Percentiles rank a stretch among this genome's conserved stretches.
phyloP scores from a whole-genome alignment of 2,888 invertebrate species.

The Catocala fraxini region DNA sequence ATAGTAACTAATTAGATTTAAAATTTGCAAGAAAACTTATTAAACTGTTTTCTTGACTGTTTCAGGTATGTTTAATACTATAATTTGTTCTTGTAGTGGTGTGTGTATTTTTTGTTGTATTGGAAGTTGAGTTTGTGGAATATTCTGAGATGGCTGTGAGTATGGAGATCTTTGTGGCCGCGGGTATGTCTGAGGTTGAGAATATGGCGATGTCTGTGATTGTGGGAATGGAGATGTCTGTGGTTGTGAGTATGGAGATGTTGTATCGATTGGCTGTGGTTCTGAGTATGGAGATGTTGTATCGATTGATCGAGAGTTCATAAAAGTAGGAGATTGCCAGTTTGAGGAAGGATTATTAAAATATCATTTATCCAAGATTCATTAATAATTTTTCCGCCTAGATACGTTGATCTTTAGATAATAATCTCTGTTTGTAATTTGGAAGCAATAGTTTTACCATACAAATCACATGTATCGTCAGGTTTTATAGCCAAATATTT shows the following conservation, averaged over 20 bases:
- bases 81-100: constrained; percentile 3
- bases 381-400: constrained; percentile 28
- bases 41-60: not conserved
- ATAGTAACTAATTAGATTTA: no score
- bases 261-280: no score
- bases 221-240: not conserved
- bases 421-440: constrained; percentile 24
- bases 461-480: constrained; percentile 9
- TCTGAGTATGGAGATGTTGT: no score
- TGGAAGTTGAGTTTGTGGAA: not conserved
- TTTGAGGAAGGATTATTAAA: constrained; percentile 2
- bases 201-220: no score
- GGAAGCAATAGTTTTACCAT: constrained; percentile 23
- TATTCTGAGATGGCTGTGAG: no score
- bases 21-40: no score
- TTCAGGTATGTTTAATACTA: not conserved
- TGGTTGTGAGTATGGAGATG: no score
- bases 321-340: not conserved
- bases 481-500: constrained; percentile 8
- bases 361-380: constrained; percentile 4
- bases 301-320: no score
- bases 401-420: constrained; percentile 23
- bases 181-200: no score
- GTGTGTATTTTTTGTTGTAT: not conserved
- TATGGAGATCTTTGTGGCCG: no score